Conservation (phyloP, 2,888 invertebrate genomes). For the Xanthia togata region DNA sequence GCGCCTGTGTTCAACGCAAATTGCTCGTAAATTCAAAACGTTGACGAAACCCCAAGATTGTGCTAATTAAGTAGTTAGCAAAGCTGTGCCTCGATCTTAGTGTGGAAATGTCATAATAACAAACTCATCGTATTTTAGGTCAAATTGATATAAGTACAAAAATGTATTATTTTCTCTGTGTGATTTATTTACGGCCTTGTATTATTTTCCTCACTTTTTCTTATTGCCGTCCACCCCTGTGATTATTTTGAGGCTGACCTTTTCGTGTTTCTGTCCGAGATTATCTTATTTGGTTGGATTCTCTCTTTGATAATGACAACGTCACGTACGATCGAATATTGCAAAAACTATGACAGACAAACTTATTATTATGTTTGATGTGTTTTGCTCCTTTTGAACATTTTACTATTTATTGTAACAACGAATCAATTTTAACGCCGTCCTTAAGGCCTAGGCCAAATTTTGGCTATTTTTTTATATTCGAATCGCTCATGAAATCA, state of each 20-base stretch:
- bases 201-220: constrained; percentile 25
- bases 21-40: constrained; percentile 54
- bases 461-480: too few species aligned
- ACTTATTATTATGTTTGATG: neutral
- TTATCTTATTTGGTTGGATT: constrained; percentile 31
- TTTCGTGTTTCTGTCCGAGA: constrained; percentile 23
- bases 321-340: constrained; percentile 5
- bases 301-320: constrained; percentile 36
- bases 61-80: constrained; percentile 46
- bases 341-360: neutral
- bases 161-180: neutral
- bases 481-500: too few species aligned
- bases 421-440: too few species aligned
- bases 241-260: constrained; percentile 34
- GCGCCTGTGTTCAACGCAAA: constrained; percentile 57
- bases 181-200: neutral
- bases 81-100: constrained; percentile 13
- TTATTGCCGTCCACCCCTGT: neutral
- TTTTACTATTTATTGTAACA: too few species aligned
- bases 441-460: too few species aligned
- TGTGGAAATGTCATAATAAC: constrained; percentile 17
- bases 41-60: constrained; percentile 38
- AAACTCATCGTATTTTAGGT: constrained; percentile 7
- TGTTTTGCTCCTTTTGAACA: neutral
- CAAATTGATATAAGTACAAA: constrained; percentile 33